Evolutionary conservation across 1,140 invertebrate genomes (phyloP).

Genomic region (Leptopilina boulardi): DNA sequence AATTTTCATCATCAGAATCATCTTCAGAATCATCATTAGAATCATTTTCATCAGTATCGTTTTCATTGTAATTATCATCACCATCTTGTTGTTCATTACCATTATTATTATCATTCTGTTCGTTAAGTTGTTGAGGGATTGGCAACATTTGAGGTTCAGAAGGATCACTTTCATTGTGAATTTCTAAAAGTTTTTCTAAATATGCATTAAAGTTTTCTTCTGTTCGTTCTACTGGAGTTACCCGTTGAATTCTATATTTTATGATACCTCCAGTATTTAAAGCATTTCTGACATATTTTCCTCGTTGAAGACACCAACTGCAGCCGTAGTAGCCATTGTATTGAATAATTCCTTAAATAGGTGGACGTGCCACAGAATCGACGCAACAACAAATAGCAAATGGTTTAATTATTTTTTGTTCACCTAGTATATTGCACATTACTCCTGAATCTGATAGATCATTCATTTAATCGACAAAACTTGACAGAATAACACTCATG

Average conservation of each 20-base stretch:
- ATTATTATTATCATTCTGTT: too few species aligned
- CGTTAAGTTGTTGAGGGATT: too few species aligned
- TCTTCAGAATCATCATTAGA: too few species aligned
- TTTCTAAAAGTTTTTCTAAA: too few species aligned
- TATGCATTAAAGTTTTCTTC: too few species aligned
- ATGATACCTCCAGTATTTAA: background rate
- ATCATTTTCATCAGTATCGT: too few species aligned
- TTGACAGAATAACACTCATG: conserved; percentile 37
- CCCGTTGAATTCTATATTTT: conserved; percentile 21
- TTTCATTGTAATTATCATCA: too few species aligned
- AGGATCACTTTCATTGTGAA: too few species aligned
- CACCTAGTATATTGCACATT: conserved; percentile 29
- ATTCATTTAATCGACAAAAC: conserved; percentile 34
- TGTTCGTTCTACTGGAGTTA: conserved; percentile 3
- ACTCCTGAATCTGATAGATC: conserved; percentile 22
- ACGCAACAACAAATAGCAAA: conserved; percentile 30
- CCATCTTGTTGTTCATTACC: conserved; percentile 1
- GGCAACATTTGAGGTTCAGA: too few species aligned
- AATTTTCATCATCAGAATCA: background rate
- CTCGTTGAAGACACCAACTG: conserved; percentile 10
- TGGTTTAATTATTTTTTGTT: conserved; percentile 21
- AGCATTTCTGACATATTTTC: background rate
- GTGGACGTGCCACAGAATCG: background rate
- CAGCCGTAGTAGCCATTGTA: conserved; percentile 37
- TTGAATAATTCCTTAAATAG: background rate